phyloP scores from a whole-genome alignment of 2,113 vertebrate species.

The Gavialis gangeticus region DNA sequence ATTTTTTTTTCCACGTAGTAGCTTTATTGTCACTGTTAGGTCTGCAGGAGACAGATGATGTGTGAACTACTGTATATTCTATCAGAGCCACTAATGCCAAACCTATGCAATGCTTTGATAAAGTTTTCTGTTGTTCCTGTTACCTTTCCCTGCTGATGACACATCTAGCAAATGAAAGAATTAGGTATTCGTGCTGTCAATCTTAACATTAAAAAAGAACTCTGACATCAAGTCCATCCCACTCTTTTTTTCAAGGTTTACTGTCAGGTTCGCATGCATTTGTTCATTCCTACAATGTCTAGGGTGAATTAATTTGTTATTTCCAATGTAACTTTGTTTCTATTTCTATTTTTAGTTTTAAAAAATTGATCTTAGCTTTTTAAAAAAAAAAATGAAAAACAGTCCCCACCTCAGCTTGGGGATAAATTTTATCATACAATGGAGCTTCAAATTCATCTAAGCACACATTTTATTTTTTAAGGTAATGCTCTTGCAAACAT shows the following conservation, averaged over 20 bases:
- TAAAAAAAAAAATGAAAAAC: no score
- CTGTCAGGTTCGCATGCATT: background rate
- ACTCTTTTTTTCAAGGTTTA: background rate
- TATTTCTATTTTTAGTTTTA: no score
- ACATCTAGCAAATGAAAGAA: background rate
- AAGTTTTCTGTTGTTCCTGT: background rate
- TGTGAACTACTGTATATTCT: background rate
- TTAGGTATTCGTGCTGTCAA: background rate
- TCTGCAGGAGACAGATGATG: background rate
- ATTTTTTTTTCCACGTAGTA: background rate
- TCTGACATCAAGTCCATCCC: background rate
- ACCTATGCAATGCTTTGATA: background rate
- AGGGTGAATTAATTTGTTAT: background rate
- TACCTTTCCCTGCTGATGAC: background rate
- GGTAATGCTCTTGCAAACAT: background rate
- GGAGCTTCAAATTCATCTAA: background rate
- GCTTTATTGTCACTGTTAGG: background rate
- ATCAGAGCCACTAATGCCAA: background rate
- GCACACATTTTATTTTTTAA: background rate
- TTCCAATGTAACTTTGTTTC: no score
- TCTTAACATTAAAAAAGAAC: background rate
- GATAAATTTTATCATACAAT: no score
- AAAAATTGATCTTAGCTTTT: background rate
- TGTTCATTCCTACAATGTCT: background rate
- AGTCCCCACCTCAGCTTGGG: no score